These are phyloP conservation scores for Cylindroiulus punctatus DNA, from an alignment of 2,888 invertebrate species.

Conservation along the genomic window DNA sequence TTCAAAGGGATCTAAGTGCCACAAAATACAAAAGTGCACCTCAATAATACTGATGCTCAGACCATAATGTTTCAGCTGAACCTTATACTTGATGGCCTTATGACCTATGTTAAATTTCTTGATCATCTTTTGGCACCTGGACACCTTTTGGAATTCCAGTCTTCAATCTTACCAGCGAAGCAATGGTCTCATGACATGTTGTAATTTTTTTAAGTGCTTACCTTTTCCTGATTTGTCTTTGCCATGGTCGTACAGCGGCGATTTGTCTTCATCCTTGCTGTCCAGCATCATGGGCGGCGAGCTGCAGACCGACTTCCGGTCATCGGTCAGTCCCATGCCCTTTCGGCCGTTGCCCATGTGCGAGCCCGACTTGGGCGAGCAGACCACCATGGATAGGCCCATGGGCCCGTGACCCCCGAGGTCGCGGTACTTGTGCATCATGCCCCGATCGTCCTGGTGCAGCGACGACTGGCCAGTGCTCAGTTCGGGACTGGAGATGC, in stretches of 20 bases:
- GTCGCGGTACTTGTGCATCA: slow-evolving; percentile 52
- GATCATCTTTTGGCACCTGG: no score
- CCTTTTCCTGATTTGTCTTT: slow-evolving; percentile 54
- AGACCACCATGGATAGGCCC: slow-evolving; percentile 49
- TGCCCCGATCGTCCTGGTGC: neutral
- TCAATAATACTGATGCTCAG: no score
- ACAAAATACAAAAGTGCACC: no score
- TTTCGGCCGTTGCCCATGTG: neutral
- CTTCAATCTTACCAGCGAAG: no score
- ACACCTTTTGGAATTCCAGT: no score
- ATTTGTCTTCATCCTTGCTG: slow-evolving; percentile 7
- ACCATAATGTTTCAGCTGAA: no score
- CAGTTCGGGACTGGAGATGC: slow-evolving; percentile 49
- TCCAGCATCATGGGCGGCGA: slow-evolving; percentile 52
- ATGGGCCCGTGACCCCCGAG: neutral
- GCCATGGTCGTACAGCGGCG: neutral
- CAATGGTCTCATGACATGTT: no score
- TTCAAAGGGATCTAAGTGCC: no score
- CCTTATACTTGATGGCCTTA: no score
- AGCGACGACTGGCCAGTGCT: neutral
- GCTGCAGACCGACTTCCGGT: slow-evolving; percentile 19
- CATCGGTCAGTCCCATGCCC: neutral
- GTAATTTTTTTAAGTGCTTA: neutral
- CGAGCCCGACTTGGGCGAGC: neutral
- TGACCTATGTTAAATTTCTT: no score